Evolutionary conservation across 2,113 vertebrate genomes (phyloP), one percentile per base, ranked within the genome.

Genomic region (Turnix velox): DNA sequence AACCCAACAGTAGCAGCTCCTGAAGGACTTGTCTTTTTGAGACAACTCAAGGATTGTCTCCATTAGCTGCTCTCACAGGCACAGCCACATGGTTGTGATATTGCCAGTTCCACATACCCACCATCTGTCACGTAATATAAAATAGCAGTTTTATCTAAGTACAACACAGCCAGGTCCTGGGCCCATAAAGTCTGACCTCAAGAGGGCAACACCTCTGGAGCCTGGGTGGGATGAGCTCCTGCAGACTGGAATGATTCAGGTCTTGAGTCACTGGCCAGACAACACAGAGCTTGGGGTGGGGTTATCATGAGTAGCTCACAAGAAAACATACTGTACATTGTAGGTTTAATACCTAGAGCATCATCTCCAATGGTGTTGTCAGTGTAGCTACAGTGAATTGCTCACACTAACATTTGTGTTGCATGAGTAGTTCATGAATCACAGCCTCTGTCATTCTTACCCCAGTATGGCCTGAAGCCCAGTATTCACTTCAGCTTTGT

Each of bases 271-370:
- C 16, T 2, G 2, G 66, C 35, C 72, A 92, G 83, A 78, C 59
- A 71, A 14, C 43, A 33, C 67, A 68, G 33, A 83, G 39, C 71
- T 52, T 1, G 0, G 18, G 55, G 54, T 0, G 39, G 65, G 72
- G 6, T n/a, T 22, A 28, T 9, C 24, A 15, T 4, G 40, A 25
- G 54, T 11, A 33, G 40, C 0, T 43, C 28, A 5, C 1, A 3
- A 23, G 18, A 20, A 33, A 6, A 48, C 59, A 48, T 14, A 2
- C 15, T 35, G 18, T 9, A 7, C 18, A 7, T 1, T 19, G 24
- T 2, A 20, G 37, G 14, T 57, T 30, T 27, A 52, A 54, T 25
- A 33, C 14, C 37, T 15, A 6, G n/a, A 23, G 48, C 14, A 84
- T n/a, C 14, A 81, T 2, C 48, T 42, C 14, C 52, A 2, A 7